phyloP scores from a whole-genome alignment of 2,797 vertebrate species.

The Phoebastria nigripes region DNA sequence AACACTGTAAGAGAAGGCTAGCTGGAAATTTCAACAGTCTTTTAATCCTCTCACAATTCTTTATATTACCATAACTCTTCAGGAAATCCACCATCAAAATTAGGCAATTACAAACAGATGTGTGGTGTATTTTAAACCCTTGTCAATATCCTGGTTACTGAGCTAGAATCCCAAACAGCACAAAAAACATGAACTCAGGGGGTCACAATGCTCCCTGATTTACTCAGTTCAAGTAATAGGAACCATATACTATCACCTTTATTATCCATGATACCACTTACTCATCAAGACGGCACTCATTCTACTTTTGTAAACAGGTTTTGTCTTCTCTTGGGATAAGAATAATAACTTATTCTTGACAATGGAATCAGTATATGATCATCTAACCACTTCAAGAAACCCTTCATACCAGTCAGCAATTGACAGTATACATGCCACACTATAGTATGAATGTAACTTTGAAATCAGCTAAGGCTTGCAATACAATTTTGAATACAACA shows the following conservation, averaged over 20 bases:
- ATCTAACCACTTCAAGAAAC: neutral
- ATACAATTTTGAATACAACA: neutral
- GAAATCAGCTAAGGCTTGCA: neutral
- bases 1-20: conserved; percentile 4
- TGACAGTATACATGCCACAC: neutral
- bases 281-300: neutral
- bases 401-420: neutral
- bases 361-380: neutral
- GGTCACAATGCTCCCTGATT: neutral
- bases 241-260: neutral
- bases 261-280: neutral
- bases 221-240: neutral
- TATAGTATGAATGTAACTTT: neutral
- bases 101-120: neutral
- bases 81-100: conserved; percentile 27
- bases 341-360: neutral
- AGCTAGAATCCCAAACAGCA: neutral
- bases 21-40: conserved; percentile 39
- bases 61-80: conserved; percentile 5
- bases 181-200: neutral
- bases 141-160: neutral
- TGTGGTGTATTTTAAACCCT: neutral
- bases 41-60: conserved; percentile 30
- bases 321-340: neutral
- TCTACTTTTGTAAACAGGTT: neutral